phyloP scores from a whole-genome alignment of 2,888 invertebrate species.

The Trachelus troglodyta region DNA sequence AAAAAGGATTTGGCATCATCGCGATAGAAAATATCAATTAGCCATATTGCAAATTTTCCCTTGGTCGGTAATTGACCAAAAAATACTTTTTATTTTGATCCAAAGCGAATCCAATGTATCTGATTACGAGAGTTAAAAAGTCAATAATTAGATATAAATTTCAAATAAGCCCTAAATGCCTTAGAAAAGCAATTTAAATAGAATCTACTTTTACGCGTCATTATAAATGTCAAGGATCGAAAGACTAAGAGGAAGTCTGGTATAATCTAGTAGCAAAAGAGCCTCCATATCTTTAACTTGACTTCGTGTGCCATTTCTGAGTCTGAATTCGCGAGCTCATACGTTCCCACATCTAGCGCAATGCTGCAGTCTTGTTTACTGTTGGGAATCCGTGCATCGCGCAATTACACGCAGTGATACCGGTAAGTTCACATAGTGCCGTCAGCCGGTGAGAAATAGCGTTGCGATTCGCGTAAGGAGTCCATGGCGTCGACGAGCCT shows the following conservation, averaged over 20 bases:
- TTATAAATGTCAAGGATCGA: not conserved
- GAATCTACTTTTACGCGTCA: not conserved
- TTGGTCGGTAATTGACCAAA: not conserved
- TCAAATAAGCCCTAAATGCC: not conserved
- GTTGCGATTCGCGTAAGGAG: slow-evolving; percentile 15
- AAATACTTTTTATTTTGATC: not conserved
- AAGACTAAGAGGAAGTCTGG: not conserved
- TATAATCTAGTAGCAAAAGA: not conserved
- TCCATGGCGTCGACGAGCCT: slow-evolving; percentile 1
- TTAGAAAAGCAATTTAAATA: not conserved
- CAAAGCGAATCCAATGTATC: not conserved
- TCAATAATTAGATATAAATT: not conserved
- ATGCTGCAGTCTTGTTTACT: slow-evolving; percentile 28
- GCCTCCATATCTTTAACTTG: slow-evolving; percentile 21
- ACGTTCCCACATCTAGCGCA: slow-evolving; percentile 25
- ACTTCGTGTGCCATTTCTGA: slow-evolving; percentile 33
- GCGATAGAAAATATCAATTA: not conserved
- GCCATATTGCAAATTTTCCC: not conserved
- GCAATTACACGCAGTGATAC: slow-evolving; percentile 43
- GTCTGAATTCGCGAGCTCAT: slow-evolving; percentile 30
- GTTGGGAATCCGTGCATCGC: slow-evolving; percentile 34
- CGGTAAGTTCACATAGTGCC: slow-evolving; percentile 13
- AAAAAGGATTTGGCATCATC: not conserved
- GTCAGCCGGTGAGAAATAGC: slow-evolving; percentile 31
- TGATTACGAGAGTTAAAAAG: not conserved